Evolutionary conservation across 2,888 invertebrate genomes (phyloP).

Genomic region (Ennomos erosarius): DNA sequence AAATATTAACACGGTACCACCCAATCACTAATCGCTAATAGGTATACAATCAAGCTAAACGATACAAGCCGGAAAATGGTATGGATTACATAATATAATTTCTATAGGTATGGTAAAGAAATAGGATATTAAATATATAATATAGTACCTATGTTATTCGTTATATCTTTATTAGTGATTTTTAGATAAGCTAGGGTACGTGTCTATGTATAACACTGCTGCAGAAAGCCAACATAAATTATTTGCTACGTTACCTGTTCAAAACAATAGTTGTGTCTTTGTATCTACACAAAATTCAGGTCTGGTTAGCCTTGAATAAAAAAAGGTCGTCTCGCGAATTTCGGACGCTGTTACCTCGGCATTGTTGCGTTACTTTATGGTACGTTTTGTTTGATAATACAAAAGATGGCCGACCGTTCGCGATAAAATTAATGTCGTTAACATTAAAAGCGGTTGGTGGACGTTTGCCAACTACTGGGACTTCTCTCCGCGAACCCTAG

Average conservation of each 20-base stretch:
- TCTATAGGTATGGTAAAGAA: too few species aligned
- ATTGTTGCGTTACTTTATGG: slow-evolving; percentile 15
- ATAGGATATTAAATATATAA: too few species aligned
- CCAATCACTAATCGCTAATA: too few species aligned
- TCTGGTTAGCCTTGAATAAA: slow-evolving; percentile 35
- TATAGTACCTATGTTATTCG: too few species aligned
- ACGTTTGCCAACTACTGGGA: slow-evolving; percentile 14
- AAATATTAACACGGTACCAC: too few species aligned
- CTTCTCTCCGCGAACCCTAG: background rate
- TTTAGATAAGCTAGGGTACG: too few species aligned
- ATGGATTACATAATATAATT: too few species aligned
- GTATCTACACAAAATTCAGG: slow-evolving; percentile 9
- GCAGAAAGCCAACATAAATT: too few species aligned
- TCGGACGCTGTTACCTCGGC: slow-evolving; percentile 16
- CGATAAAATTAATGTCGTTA: slow-evolving; percentile 14
- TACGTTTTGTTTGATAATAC: slow-evolving; percentile 25
- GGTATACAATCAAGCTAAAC: too few species aligned
- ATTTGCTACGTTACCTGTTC: background rate
- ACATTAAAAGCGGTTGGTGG: slow-evolving; percentile 20
- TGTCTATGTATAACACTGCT: too few species aligned
- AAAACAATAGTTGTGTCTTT: slow-evolving; percentile 1
- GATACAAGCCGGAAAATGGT: too few species aligned
- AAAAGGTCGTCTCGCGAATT: slow-evolving; percentile 31
- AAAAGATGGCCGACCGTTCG: slow-evolving; percentile 20
- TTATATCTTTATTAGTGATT: too few species aligned